Base-by-base conservation (phyloP, 2,888 invertebrate genomes). In the Chalcis sispes region DNA sequence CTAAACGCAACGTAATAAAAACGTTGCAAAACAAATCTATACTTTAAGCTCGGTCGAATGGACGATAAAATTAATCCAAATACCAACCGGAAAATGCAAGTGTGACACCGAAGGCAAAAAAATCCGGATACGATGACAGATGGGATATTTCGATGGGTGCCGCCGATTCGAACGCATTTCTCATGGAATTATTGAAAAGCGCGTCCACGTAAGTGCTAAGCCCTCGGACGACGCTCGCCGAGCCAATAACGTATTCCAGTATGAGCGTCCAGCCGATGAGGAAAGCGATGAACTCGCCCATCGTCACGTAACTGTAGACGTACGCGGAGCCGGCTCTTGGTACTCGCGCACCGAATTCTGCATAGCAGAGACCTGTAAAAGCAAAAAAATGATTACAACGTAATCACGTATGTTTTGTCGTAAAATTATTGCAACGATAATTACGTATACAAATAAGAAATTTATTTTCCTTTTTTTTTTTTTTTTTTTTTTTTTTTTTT, bases 241-340 rank as follows among this genome's bases (percentile, higher is more conserved):
- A 93, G 15, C 95, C 96, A 77, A 96, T 95, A 52, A 95, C 92
- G 89, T 96, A 96, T 87, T 96, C 96, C 64, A 97, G 89, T 81
- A 97, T 95, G 65, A 98, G 92, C 88, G 97, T 97, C 98, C 98
- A 98, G 20, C 97, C 97, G 82, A 97, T 96, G 59, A 95, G 90
- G 88, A 97, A 97, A 0, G 97, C 97, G 72, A 95, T 92, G 84
- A 97, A 94, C 90, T 98, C 97, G 0, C 97, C 97, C 72, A 97
- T 94, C 65, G 96, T 95, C 20, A 97, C 97, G 87, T 97, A 98
- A 85, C 96, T 96, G 91, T 98, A 98, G 5, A 97, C 93, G 84
- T 98, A 98, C 0, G 97, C 98, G 0, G 96, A 97, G 3, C 98
- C 97, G 0, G 96, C 96, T 84, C 94, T 94, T 0, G 97, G 97